Evolutionary conservation across 2,888 invertebrate genomes (phyloP).

Genomic region (Spodoptera exigua): DNA sequence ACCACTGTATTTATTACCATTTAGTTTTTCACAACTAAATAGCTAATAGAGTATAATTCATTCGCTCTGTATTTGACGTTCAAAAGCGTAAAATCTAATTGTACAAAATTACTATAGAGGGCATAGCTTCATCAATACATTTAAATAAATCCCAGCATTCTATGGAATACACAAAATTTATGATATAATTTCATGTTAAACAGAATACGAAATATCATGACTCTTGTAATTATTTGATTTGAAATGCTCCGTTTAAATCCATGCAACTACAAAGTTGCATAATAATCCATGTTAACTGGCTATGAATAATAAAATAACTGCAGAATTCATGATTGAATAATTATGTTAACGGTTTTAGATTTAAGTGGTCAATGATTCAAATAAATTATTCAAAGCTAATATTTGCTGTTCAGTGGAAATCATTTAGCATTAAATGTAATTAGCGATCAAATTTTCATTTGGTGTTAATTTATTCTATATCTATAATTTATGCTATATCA

Average conservation of each 20-base stretch:
- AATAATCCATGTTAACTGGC: slow-evolving; percentile 14
- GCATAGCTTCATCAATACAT: too few species aligned
- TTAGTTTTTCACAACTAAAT: too few species aligned
- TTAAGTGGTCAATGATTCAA: slow-evolving; percentile 3
- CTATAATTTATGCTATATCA: too few species aligned
- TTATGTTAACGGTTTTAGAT: slow-evolving; percentile 19
- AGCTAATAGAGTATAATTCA: too few species aligned
- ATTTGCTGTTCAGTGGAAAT: not conserved
- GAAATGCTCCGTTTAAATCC: slow-evolving; percentile 6
- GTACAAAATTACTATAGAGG: too few species aligned
- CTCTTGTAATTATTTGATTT: slow-evolving; percentile 10
- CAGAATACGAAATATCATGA: not conserved
- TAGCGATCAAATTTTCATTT: not conserved
- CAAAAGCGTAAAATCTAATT: too few species aligned
- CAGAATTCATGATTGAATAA: slow-evolving; percentile 19
- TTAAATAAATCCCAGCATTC: too few species aligned
- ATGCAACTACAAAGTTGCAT: slow-evolving; percentile 7
- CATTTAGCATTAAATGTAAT: not conserved
- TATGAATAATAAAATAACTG: slow-evolving; percentile 29
- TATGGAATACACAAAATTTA: too few species aligned
- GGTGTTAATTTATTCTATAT: slow-evolving; percentile 3
- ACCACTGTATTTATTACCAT: too few species aligned
- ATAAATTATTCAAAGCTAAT: slow-evolving; percentile 12
- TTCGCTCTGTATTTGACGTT: too few species aligned
- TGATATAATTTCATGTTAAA: too few species aligned